Percentiles rank a stretch among this genome's conserved stretches.
phyloP scores from a whole-genome alignment of 2,797 vertebrate genomes.

The Sebastes trivittatus region DNA sequence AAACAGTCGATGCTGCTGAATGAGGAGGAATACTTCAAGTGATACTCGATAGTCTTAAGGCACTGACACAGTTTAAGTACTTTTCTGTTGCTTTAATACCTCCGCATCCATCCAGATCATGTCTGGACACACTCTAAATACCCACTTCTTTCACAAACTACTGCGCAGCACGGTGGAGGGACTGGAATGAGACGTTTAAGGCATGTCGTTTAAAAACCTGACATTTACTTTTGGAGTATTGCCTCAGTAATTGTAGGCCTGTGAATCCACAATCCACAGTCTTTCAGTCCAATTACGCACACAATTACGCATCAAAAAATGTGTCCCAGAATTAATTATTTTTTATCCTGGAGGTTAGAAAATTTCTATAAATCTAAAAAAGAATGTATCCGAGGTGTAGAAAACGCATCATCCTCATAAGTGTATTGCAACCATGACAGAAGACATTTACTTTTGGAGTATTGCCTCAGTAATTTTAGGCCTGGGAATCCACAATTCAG shows the following conservation, averaged over 20 bases:
- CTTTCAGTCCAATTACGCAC: conserved; percentile 1
- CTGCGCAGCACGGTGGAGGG: neutral
- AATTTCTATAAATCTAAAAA: neutral
- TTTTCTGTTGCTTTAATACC: conserved; percentile 68
- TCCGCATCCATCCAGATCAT: conserved; percentile 1
- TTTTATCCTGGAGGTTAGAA: conserved; percentile 6
- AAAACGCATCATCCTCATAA: no score
- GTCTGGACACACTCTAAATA: conserved; percentile 28
- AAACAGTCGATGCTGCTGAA: conserved; percentile 40
- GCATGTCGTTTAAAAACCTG: conserved; percentile 47
- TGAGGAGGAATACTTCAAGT: conserved; percentile 59
- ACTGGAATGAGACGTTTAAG: conserved; percentile 47
- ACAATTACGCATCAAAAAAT: neutral
- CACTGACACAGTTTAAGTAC: conserved; percentile 83
- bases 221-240: conserved; percentile 35
- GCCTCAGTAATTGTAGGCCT: conserved; percentile 7
- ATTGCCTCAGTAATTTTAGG: conserved; percentile 3
- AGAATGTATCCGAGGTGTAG: no score
- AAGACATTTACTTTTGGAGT: conserved; percentile 37
- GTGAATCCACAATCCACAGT: conserved; percentile 31
- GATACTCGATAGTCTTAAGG: conserved; percentile 75
- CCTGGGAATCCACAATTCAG: conserved; percentile 31
- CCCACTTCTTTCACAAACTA: conserved; percentile 17
- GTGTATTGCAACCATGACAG: no score
- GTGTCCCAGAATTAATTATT: neutral